phyloP scores from a whole-genome alignment of 92 coral and sea anemone genomes.

The Montipora capitata region DNA sequence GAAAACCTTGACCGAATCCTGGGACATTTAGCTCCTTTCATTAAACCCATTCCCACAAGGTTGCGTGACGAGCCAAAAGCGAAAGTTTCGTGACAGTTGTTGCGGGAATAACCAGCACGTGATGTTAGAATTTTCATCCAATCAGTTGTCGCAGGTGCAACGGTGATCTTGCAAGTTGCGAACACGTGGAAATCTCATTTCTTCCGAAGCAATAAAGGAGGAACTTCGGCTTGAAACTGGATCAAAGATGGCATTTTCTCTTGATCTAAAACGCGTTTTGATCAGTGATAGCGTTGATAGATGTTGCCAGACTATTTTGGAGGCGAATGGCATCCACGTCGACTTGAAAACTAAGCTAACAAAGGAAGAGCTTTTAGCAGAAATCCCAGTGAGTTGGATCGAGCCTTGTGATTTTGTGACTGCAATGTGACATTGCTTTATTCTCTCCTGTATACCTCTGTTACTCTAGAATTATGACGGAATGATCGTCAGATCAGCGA shows the following conservation, averaged over 20 bases:
- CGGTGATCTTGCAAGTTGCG: conserved; percentile 30
- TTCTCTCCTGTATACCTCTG: no score
- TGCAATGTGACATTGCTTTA: background rate
- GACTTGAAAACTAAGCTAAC: conserved; percentile 92
- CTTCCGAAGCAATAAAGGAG: background rate
- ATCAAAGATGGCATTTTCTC: conserved; percentile 80
- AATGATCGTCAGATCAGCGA: conserved; percentile 96
- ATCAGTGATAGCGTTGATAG: conserved; percentile 93
- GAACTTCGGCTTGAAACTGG: background rate
- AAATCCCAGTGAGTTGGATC: conserved; percentile 77
- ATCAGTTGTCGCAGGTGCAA: conserved; percentile 19
- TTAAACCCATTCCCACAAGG: no score
- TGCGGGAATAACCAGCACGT: conserved; percentile 61
- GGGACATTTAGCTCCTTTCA: no score
- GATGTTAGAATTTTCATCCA: conserved; percentile 30
- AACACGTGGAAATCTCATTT: conserved; percentile 53
- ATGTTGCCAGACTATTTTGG: conserved; percentile 91
- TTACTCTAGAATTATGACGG: conserved; percentile 92
- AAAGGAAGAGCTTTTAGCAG: conserved; percentile 89
- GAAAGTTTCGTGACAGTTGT: background rate
- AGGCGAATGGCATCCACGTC: conserved; percentile 86
- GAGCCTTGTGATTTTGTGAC: background rate
- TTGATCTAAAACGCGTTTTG: conserved; percentile 91
- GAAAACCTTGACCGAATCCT: no score
- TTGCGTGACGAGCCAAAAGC: background rate